Conservation (phyloP, 2,113 vertebrate species). For the Tachuris rubrigastra region DNA sequence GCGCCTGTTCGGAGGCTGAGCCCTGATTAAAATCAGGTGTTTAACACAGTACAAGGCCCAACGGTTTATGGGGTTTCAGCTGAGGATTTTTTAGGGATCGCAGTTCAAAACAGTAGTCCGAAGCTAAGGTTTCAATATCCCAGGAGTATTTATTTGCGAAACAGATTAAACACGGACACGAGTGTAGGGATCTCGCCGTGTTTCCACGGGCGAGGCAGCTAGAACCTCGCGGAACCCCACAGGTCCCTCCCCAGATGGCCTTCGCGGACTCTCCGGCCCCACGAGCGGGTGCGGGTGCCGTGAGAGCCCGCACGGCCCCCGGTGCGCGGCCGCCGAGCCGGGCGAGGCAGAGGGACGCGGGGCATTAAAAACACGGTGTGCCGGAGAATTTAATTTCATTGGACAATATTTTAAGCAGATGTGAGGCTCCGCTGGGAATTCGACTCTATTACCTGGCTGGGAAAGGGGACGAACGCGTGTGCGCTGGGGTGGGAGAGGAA, state of each 20-base stretch:
- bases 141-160: conserved; percentile 20
- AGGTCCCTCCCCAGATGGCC: background rate
- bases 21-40: conserved; percentile 70
- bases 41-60: conserved; percentile 48
- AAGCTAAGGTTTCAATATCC: conserved; percentile 35
- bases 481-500: background rate
- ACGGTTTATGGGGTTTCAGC: conserved; percentile 63
- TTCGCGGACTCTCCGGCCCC: background rate
- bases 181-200: background rate
- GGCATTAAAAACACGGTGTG: background rate
- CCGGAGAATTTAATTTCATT: conserved; percentile 16
- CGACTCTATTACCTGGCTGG: conserved; percentile 20
- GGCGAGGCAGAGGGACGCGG: background rate
- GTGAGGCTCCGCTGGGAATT: conserved; percentile 25
- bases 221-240: background rate
- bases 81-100: conserved; percentile 62
- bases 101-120: conserved; percentile 31
- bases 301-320: background rate
- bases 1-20: background rate
- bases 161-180: background rate
- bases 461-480: background rate
- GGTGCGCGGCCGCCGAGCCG: background rate
- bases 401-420: conserved; percentile 61
- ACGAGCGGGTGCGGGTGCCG: background rate
- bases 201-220: background rate